A percentile compares a stretch with the other conserved stretches of the same genome.
phyloP scores from a whole-genome alignment of 2,113 vertebrate species.

The Chrysemys picta region DNA sequence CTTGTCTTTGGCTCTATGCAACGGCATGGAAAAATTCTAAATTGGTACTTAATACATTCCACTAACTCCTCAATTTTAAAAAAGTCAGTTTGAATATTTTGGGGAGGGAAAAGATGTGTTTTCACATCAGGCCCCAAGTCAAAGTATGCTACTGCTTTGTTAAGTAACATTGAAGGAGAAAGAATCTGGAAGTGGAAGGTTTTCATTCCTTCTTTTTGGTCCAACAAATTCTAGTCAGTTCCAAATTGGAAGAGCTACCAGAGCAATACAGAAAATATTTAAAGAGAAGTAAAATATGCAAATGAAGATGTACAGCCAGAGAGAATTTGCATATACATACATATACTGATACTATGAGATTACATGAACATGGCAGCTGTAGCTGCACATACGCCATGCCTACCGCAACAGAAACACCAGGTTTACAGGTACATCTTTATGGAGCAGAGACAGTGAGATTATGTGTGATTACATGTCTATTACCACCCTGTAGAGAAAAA shows the following conservation, averaged over 20 bases:
- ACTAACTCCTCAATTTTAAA: not conserved
- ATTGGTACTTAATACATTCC: no score
- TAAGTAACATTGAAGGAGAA: not conserved
- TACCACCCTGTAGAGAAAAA: conserved; percentile 45
- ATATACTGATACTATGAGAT: not conserved
- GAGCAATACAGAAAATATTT: conserved; percentile 8
- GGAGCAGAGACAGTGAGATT: conserved; percentile 41
- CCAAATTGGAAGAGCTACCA: not conserved
- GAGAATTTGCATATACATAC: not conserved
- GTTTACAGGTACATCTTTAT: not conserved
- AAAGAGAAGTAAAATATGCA: conserved; percentile 25
- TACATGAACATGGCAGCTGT: not conserved
- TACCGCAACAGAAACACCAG: not conserved
- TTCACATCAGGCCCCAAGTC: not conserved
- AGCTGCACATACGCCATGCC: conserved; percentile 17
- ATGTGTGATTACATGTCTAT: not conserved
- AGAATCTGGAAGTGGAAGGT: not conserved
- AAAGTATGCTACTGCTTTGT: not conserved
- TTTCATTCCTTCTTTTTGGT: conserved; percentile 7
- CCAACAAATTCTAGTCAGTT: not conserved
- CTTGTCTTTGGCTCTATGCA: not conserved
- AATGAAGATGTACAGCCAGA: conserved; percentile 31
- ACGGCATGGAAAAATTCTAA: not conserved
- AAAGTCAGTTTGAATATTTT: not conserved
- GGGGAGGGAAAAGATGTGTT: not conserved